phyloP scores from a whole-genome alignment of 1,140 invertebrate genomes.

The Philopotamus ludificatus region DNA sequence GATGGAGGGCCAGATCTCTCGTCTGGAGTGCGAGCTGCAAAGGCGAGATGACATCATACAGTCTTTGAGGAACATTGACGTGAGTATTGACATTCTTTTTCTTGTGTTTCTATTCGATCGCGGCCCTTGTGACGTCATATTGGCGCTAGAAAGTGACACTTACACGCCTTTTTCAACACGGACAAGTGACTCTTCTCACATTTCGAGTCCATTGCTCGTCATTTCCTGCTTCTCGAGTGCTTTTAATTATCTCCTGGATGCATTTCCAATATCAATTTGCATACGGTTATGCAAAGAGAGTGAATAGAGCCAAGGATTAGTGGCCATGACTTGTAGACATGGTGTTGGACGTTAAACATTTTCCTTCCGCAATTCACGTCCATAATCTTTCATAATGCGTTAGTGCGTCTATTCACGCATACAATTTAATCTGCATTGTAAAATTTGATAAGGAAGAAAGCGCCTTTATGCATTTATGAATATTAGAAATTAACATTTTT shows the following conservation, averaged over 20 bases:
- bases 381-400: neutral
- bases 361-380: neutral
- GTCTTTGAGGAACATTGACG: conserved; percentile 34
- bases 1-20: conserved; percentile 40
- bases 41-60: conserved; percentile 40
- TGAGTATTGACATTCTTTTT: conserved; percentile 11
- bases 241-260: neutral
- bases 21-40: conserved; percentile 38
- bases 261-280: neutral
- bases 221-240: too few relatives aligned
- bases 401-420: neutral
- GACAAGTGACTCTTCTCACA: neutral
- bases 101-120: neutral
- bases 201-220: too few relatives aligned
- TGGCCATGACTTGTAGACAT: neutral
- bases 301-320: neutral
- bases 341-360: neutral
- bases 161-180: too few relatives aligned
- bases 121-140: too few relatives aligned
- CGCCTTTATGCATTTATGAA: neutral
- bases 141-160: too few relatives aligned
- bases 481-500: neutral
- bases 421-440: too few relatives aligned
- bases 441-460: too few relatives aligned
- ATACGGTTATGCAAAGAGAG: neutral